Percentiles rank a stretch among this genome's conserved stretches.
These are phyloP conservation scores for Crocallis elinguaria DNA, from an alignment of 2,888 invertebrate species.

Conservation along the genomic window DNA sequence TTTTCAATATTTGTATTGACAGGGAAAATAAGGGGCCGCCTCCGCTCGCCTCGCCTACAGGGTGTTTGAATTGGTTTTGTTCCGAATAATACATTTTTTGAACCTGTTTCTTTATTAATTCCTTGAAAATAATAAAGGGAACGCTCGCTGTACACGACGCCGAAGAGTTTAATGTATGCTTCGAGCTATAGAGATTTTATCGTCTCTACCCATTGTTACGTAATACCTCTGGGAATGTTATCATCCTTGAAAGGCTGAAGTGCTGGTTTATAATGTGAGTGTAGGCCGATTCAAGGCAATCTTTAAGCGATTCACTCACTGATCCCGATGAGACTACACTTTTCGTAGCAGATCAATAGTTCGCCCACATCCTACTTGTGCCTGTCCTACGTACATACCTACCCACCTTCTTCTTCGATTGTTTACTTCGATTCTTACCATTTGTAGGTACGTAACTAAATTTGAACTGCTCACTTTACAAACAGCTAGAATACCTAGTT, in stretches of 20 bases:
- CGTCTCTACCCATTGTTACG: constrained; percentile 31
- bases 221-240: constrained; percentile 25
- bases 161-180: constrained; percentile 26
- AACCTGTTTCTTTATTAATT: constrained; percentile 39
- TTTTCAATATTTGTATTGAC: constrained; percentile 70
- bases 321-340: constrained; percentile 49
- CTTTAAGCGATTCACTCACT: constrained; percentile 47
- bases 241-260: constrained; percentile 35
- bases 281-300: constrained; percentile 42
- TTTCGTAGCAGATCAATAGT: constrained; percentile 47
- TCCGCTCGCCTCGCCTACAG: constrained; percentile 42
- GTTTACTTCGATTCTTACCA: not conserved
- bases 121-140: constrained; percentile 28
- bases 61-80: constrained; percentile 44
- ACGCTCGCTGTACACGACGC: constrained; percentile 8
- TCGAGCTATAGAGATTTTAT: constrained; percentile 23
- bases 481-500: not conserved
- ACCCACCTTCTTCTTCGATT: not conserved
- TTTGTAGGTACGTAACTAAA: not conserved
- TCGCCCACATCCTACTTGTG: constrained; percentile 32
- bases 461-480: not conserved
- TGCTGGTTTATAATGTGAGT: constrained; percentile 45
- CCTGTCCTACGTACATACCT: not conserved
- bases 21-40: constrained; percentile 57
- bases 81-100: constrained; percentile 31